These are phyloP conservation scores for Caenorhabditis sp. DNA, from an alignment of 2,888 invertebrate species.

Conservation along the genomic window DNA sequence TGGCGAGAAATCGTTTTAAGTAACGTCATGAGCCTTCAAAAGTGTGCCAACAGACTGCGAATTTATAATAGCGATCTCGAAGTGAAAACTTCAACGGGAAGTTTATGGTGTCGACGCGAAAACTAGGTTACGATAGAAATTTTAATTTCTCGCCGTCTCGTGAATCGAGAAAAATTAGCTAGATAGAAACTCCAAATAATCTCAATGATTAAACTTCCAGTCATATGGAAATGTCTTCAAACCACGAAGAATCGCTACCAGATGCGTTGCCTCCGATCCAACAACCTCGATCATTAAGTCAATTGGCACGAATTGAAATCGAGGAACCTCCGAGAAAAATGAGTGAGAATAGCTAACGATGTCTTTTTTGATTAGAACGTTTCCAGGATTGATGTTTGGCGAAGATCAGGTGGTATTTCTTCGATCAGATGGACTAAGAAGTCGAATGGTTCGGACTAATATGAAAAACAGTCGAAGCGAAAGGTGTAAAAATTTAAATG, in stretches of 20 bases:
- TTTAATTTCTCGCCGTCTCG: no score
- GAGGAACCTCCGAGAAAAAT: constrained; percentile 36
- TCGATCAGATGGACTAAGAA: constrained; percentile 46
- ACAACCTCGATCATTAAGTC: constrained; percentile 11
- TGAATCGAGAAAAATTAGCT: not conserved
- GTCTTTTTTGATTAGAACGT: not conserved
- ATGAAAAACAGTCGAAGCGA: constrained; percentile 10
- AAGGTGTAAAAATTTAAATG: not conserved
- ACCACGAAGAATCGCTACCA: not conserved
- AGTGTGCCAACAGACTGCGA: no score
- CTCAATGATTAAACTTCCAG: not conserved
- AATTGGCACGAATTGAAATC: constrained; percentile 28
- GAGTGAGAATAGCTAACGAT: constrained; percentile 25
- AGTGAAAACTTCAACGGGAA: no score
- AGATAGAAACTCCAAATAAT: no score
- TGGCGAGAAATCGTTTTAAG: no score
- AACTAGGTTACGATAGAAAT: no score
- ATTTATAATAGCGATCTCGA: no score
- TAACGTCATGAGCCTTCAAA: no score
- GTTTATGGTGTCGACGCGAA: no score
- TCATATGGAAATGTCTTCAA: constrained; percentile 9
- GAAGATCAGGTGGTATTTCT: constrained; percentile 29
- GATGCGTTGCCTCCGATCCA: not conserved
- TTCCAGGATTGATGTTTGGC: constrained; percentile 48
- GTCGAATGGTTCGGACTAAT: constrained; percentile 11